phyloP scores from a whole-genome alignment of 2,888 invertebrate genomes.

The Oligia fasciuncula region DNA sequence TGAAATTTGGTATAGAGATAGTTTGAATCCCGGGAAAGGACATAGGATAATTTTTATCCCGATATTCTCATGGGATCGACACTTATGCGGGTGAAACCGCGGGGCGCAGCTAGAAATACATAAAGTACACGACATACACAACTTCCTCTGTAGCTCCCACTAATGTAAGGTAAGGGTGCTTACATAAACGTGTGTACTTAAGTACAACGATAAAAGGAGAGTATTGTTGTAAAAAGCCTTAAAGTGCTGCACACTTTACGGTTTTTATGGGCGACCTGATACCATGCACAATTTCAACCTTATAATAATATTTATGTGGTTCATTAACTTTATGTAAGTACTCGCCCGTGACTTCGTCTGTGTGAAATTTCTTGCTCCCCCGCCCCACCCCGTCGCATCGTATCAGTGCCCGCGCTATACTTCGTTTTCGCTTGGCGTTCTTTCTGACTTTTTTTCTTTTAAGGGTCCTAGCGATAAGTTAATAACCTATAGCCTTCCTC shows the following conservation, averaged over 20 bases:
- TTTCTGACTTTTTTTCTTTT: neutral
- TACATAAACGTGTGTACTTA: constrained; percentile 24
- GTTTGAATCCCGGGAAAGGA: too few species aligned
- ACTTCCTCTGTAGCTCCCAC: neutral
- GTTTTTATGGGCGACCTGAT: constrained; percentile 44
- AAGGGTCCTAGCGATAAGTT: neutral
- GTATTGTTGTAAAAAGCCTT: constrained; percentile 56
- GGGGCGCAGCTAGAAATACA: neutral
- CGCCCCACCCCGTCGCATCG: neutral
- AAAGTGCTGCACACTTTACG: constrained; percentile 47
- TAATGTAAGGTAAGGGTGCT: constrained; percentile 1
- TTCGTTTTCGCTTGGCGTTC: neutral
- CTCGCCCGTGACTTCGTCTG: neutral
- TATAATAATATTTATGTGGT: neutral
- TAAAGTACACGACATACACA: neutral
- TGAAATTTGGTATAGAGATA: too few species aligned
- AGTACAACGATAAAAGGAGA: constrained; percentile 52
- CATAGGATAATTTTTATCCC: too few species aligned
- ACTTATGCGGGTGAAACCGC: too few species aligned
- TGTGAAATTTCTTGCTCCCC: neutral
- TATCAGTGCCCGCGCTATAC: neutral
- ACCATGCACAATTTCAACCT: constrained; percentile 43
- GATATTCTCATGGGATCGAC: too few species aligned
- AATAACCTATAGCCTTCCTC: neutral
- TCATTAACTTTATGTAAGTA: neutral